Percentiles rank a stretch among this genome's conserved stretches.
These are phyloP conservation scores for Auanema sp. DNA, from an alignment of 2,888 invertebrate genomes.

Conservation along the genomic window DNA sequence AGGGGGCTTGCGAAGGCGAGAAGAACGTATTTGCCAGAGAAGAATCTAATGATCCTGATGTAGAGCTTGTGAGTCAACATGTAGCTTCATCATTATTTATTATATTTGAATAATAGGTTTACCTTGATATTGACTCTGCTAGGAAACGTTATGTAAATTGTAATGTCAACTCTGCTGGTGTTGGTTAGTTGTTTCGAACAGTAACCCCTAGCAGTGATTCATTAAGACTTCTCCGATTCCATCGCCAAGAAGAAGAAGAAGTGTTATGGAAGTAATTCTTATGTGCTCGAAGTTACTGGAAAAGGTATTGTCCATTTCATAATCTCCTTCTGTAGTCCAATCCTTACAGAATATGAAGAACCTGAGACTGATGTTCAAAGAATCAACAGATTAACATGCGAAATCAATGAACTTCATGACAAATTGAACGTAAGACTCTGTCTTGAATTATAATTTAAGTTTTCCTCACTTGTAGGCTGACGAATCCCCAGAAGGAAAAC, in stretches of 20 bases:
- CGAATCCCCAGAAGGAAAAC: neutral
- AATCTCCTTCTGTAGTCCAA: neutral
- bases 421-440: slow-evolving; percentile 21
- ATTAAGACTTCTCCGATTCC: slow-evolving; percentile 57
- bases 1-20: slow-evolving; percentile 38
- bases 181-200: slow-evolving; percentile 34
- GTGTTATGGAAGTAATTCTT: slow-evolving; percentile 50
- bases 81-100: neutral
- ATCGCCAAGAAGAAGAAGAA: slow-evolving; percentile 47
- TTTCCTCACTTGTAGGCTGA: neutral
- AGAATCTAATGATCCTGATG: slow-evolving; percentile 41
- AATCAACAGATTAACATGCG: slow-evolving; percentile 48
- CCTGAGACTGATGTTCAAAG: slow-evolving; percentile 52
- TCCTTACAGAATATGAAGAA: slow-evolving; percentile 25
- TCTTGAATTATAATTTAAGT: neutral
- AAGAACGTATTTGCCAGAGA: slow-evolving; percentile 23
- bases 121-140: slow-evolving; percentile 55
- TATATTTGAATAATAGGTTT: slow-evolving; percentile 29
- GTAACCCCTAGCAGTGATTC: neutral
- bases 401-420: slow-evolving; percentile 44
- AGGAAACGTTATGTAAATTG: slow-evolving; percentile 50
- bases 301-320: slow-evolving; percentile 18
- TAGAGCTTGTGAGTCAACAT: slow-evolving; percentile 39
- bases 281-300: slow-evolving; percentile 54
- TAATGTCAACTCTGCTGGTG: slow-evolving; percentile 43